A percentile compares a stretch with the other conserved stretches of the same genome.
Evolutionary conservation across 2,113 vertebrate species (phyloP).

Genomic region (Peucedramus taeniatus): DNA sequence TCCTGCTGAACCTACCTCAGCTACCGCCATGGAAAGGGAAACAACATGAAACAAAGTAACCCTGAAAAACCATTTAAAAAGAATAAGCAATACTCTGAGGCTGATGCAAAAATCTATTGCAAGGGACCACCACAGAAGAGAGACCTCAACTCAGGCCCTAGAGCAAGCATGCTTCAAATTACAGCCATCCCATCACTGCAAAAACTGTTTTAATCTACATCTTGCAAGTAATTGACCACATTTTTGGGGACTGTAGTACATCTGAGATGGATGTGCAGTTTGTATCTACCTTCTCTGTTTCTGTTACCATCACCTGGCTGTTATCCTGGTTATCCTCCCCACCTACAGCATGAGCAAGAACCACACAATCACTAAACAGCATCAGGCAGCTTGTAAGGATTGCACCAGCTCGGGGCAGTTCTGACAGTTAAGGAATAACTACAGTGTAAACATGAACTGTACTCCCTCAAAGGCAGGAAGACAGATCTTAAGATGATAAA

Average conservation of each 20-base stretch:
- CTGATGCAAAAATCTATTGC: neutral
- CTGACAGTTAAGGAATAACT: slow-evolving; percentile 46
- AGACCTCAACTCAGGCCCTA: neutral
- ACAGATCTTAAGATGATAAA: slow-evolving; percentile 19
- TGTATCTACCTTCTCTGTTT: neutral
- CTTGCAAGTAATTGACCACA: neutral
- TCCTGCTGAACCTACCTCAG: neutral
- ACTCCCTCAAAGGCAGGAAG: neutral
- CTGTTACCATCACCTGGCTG: neutral
- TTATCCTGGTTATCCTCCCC: neutral
- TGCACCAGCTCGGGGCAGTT: neutral
- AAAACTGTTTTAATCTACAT: neutral
- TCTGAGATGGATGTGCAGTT: neutral
- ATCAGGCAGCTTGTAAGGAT: neutral
- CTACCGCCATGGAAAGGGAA: neutral
- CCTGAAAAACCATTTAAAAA: neutral
- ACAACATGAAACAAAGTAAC: neutral
- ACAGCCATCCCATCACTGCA: neutral
- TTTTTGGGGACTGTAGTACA: neutral
- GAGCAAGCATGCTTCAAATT: neutral
- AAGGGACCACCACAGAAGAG: neutral
- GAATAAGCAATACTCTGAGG: neutral
- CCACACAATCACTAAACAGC: neutral
- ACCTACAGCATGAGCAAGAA: neutral
- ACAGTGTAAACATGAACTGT: slow-evolving; percentile 18